Evolutionary conservation across 2,888 invertebrate species (phyloP).

Genomic region (Gasteruption jaculator): DNA sequence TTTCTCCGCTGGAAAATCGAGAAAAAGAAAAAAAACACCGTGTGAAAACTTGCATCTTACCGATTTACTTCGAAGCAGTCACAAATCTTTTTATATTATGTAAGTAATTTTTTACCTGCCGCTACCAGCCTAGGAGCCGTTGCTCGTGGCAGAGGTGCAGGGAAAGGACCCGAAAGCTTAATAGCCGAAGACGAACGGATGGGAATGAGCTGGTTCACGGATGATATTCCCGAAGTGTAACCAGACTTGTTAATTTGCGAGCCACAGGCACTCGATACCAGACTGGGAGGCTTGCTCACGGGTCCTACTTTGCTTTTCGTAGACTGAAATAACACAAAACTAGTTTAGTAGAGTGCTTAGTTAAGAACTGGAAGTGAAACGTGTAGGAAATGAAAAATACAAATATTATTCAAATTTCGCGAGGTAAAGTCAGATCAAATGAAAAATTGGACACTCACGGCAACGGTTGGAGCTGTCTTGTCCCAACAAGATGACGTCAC

Average conservation of each 20-base stretch:
- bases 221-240: slow-evolving; percentile 35
- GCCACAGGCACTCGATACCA: slow-evolving; percentile 33
- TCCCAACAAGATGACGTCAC: slow-evolving; percentile 59
- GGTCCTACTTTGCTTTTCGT: slow-evolving; percentile 44
- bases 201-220: slow-evolving; percentile 43
- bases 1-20: slow-evolving; percentile 51
- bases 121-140: slow-evolving; percentile 58
- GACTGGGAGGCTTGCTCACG: slow-evolving; percentile 38
- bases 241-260: slow-evolving; percentile 38
- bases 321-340: slow-evolving; percentile 30
- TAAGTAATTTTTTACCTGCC: slow-evolving; percentile 45
- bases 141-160: slow-evolving; percentile 43
- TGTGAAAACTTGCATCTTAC: slow-evolving; percentile 6
- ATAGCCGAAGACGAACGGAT: slow-evolving; percentile 44
- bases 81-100: slow-evolving; percentile 2
- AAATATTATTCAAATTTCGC: not conserved
- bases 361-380: no score
- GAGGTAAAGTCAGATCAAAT: not conserved
- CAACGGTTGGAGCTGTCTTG: slow-evolving; percentile 53
- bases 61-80: slow-evolving; percentile 4
- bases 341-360: not conserved
- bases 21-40: not conserved
- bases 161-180: slow-evolving; percentile 43
- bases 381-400: slow-evolving; percentile 1
- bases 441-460: slow-evolving; percentile 47